Evolutionary conservation across 1,140 invertebrate genomes (phyloP), one percentile per base, ranked within the genome.

Genomic region (Lepidurus apus): DNA sequence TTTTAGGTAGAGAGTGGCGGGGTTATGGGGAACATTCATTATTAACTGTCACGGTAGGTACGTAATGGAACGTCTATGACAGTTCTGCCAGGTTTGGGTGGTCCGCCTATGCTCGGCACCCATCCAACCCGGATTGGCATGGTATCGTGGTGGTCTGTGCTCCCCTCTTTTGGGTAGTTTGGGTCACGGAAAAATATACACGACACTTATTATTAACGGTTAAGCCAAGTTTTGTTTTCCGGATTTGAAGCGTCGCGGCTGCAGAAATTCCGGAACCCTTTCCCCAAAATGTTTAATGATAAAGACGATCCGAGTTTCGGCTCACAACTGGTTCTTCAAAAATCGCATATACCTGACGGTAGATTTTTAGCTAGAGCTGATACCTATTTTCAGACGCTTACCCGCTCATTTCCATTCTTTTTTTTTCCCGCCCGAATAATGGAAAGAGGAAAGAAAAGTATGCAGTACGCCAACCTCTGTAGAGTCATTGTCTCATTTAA

Each of bases 101-200:
- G 80, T 42, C 83, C 81, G 42, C 83, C 83, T 74, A 85, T 81
- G 79, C 82, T 82, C 24, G 84, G 84, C 11, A 84, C 83, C 84
- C 83, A 84, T 45, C 84, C 84, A 34, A 83, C 81, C 47, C 84
- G 82, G 24, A 83, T 81, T 21, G 84, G 75, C 82, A 84, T 83
- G 45, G 44, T 77, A 43, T 21, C 24, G 43, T 73, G 10, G 73
- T 73, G 74, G 24, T 44, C 26, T 3, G 13, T 24, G 43, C 13
- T 75, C 24, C 43, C 11, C 53, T 13, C 53, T 2, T 34, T 34
- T 34, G 34, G 4, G 34, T 34, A 34, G 34, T 4, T 34, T 34
- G 8, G 13, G 6, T 65, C 53, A 65, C 53, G 21, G 53, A 65
- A 65, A 65, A 21, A 65, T 65, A 65, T 21, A 17, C 53, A 65